phyloP scores from a whole-genome alignment of 2,113 vertebrate genomes.

The Pungitius pungitius region DNA sequence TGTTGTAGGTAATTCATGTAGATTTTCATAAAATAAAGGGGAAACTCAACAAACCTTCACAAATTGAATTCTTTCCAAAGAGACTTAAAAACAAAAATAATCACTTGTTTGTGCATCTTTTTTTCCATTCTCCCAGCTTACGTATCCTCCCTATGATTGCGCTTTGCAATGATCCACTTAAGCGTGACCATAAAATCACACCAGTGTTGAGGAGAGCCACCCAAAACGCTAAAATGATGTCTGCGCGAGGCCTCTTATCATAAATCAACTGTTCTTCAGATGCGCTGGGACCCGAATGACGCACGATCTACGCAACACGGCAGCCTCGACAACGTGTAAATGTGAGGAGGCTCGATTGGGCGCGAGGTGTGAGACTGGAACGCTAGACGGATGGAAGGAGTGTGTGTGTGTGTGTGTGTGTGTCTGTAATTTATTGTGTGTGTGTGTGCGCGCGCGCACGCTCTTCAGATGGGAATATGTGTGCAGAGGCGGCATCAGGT shows the following conservation, averaged over 20 bases:
- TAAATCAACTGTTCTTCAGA: constrained; percentile 75
- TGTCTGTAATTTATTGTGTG: constrained; percentile 7
- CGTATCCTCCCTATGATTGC: constrained; percentile 40
- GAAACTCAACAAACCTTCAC: constrained; percentile 43
- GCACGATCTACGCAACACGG: constrained; percentile 62
- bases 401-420: constrained; percentile 5
- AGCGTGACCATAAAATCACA: constrained; percentile 54
- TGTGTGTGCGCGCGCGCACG: constrained; percentile 2
- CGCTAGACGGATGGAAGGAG: constrained; percentile 15
- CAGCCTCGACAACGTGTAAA: constrained; percentile 61
- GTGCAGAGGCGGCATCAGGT: constrained; percentile 57
- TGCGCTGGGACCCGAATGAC: constrained; percentile 64
- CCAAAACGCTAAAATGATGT: constrained; percentile 55
- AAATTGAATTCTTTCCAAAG: constrained; percentile 26
- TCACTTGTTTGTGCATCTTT: constrained; percentile 2
- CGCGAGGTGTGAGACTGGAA: constrained; percentile 42
- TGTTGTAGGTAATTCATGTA: constrained; percentile 77
- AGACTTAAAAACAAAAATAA: not conserved
- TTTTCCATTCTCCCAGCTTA: constrained; percentile 6
- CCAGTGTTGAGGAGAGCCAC: constrained; percentile 43
- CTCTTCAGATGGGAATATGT: constrained; percentile 33
- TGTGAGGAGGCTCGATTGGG: constrained; percentile 53
- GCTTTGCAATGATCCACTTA: constrained; percentile 65
- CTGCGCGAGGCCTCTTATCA: constrained; percentile 57
- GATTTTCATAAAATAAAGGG: constrained; percentile 77